These are phyloP conservation scores for Lasioglossum villosulum DNA, from an alignment of 2,888 invertebrate genomes.

Conservation along the genomic window DNA sequence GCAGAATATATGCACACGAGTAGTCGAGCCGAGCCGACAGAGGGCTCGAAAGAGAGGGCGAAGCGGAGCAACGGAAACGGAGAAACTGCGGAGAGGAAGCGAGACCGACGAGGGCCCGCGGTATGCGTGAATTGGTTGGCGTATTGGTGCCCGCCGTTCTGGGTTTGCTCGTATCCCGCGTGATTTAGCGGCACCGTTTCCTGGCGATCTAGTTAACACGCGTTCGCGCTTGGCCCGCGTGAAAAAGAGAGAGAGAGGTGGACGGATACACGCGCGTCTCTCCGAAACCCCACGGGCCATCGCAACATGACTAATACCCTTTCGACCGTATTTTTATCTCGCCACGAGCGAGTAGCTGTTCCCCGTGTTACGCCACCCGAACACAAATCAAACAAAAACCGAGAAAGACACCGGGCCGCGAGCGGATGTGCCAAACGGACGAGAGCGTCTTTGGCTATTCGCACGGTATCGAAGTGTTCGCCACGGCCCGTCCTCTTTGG, in stretches of 20 bases:
- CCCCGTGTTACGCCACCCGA: slow-evolving; percentile 65
- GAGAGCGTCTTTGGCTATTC: slow-evolving; percentile 59
- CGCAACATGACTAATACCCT: slow-evolving; percentile 76
- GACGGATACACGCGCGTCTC: slow-evolving; percentile 54
- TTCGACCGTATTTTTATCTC: slow-evolving; percentile 78
- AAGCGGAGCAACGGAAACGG: slow-evolving; percentile 28
- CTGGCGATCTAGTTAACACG: slow-evolving; percentile 80
- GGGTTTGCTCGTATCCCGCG: slow-evolving; percentile 62
- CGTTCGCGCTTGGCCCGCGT: slow-evolving; percentile 41
- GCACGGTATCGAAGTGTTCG: slow-evolving; percentile 13
- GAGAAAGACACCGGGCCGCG: slow-evolving; percentile 35
- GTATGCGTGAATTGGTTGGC: slow-evolving; percentile 42
- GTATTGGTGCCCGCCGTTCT: slow-evolving; percentile 43
- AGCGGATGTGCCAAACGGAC: slow-evolving; percentile 74
- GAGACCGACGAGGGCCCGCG: background rate
- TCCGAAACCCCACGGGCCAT: slow-evolving; percentile 63
- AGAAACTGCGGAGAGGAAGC: background rate
- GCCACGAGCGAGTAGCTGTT: slow-evolving; percentile 71
- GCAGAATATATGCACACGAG: slow-evolving; percentile 41
- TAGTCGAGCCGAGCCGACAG: slow-evolving; percentile 21
- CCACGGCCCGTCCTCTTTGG: background rate
- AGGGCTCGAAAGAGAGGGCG: slow-evolving; percentile 31
- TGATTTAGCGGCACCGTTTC: slow-evolving; percentile 78
- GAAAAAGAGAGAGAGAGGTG: slow-evolving; percentile 45
- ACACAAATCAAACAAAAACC: slow-evolving; percentile 25